Evolutionary conservation across 2,888 invertebrate species (phyloP).

Genomic region (Candidula unifasciata): DNA sequence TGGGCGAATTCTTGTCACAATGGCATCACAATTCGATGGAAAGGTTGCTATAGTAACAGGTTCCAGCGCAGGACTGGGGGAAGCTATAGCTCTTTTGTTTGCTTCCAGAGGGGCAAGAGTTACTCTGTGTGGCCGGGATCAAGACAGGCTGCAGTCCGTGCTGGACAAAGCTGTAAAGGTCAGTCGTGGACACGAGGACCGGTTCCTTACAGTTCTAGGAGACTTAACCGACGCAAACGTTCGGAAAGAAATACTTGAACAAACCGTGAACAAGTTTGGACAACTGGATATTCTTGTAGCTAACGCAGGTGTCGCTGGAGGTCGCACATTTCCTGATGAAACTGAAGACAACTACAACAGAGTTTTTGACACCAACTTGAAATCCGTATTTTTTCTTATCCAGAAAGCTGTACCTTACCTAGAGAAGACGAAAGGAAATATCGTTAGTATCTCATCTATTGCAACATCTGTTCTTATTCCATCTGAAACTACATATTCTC

Average conservation of each 20-base stretch:
- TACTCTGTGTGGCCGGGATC: too few species aligned
- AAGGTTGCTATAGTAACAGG: too few species aligned
- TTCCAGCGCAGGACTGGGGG: too few species aligned
- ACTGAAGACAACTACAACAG: slow-evolving; percentile 37
- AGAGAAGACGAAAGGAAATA: slow-evolving; percentile 37
- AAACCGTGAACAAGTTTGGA: slow-evolving; percentile 30
- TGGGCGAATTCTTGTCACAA: too few species aligned
- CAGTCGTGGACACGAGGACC: too few species aligned
- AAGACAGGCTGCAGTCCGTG: too few species aligned
- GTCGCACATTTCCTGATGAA: background rate
- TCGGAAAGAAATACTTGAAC: slow-evolving; percentile 1
- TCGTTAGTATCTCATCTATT: slow-evolving; percentile 34
- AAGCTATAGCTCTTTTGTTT: too few species aligned
- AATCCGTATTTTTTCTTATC: slow-evolving; percentile 38
- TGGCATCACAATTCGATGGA: too few species aligned
- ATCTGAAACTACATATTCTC: background rate
- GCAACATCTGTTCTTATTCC: background rate
- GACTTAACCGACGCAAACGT: slow-evolving; percentile 9
- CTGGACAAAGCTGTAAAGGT: too few species aligned
- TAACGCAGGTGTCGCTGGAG: background rate
- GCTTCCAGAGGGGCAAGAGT: too few species aligned
- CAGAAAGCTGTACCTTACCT: slow-evolving; percentile 45
- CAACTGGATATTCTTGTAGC: slow-evolving; percentile 31
- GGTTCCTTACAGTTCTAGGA: too few species aligned
- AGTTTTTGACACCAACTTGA: slow-evolving; percentile 42